phyloP scores from a whole-genome alignment of 2,888 invertebrate genomes.

The Drosophila prolongata region DNA sequence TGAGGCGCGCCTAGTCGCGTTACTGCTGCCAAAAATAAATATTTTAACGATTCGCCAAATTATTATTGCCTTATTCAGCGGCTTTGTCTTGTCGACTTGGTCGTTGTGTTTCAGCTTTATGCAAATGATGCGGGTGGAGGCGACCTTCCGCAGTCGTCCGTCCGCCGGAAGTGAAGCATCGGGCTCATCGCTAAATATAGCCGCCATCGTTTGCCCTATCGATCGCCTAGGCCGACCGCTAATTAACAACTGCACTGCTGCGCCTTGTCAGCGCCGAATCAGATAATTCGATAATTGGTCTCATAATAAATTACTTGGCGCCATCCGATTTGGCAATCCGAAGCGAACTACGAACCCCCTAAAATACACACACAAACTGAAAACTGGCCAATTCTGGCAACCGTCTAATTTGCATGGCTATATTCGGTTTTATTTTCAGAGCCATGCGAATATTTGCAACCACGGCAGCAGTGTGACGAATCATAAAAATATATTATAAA shows the following conservation, averaged over 20 bases:
- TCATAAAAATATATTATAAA: constrained; percentile 48
- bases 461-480: constrained; percentile 27
- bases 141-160: constrained; percentile 64
- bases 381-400: constrained; percentile 18
- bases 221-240: constrained; percentile 39
- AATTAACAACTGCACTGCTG: constrained; percentile 64
- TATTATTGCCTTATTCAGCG: constrained; percentile 64
- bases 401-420: constrained; percentile 56
- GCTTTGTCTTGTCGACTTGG: constrained; percentile 54
- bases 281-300: constrained; percentile 76
- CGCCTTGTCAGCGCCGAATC: constrained; percentile 69
- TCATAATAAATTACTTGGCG: constrained; percentile 80
- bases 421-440: constrained; percentile 12
- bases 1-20: constrained; percentile 60
- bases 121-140: constrained; percentile 79
- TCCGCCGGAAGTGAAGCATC: constrained; percentile 69
- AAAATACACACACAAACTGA: constrained; percentile 2
- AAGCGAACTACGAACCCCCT: constrained; percentile 23
- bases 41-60: constrained; percentile 78
- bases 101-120: constrained; percentile 51
- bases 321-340: constrained; percentile 61
- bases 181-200: constrained; percentile 76
- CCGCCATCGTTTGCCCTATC: constrained; percentile 24
- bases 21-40: constrained; percentile 59
- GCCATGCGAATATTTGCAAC: constrained; percentile 55